Conservation (phyloP, 2,888 invertebrate genomes). For the Synergus laeviventris region DNA sequence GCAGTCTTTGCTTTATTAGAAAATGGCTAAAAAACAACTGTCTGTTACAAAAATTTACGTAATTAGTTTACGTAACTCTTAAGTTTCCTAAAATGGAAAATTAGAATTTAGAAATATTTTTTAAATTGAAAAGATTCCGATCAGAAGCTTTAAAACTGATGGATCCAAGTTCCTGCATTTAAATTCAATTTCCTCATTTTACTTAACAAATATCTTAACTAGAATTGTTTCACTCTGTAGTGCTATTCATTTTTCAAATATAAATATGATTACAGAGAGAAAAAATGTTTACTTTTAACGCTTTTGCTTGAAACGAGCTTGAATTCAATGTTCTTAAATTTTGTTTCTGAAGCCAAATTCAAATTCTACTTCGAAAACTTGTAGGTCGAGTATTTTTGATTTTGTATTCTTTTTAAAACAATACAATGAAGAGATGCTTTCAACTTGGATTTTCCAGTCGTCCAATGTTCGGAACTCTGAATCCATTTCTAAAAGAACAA, state of each 20-base stretch:
- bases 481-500: too few relatives aligned
- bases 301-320: too few relatives aligned
- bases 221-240: too few relatives aligned
- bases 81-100: background rate
- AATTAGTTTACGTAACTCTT: background rate
- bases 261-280: too few relatives aligned
- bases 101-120: background rate
- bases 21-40: background rate
- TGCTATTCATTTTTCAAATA: too few relatives aligned
- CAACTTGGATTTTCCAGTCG: background rate
- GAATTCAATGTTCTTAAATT: background rate
- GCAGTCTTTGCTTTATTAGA: background rate
- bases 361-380: background rate
- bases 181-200: too few relatives aligned
- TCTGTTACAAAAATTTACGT: background rate
- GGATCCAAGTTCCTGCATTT: too few relatives aligned
- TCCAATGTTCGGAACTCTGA: too few relatives aligned
- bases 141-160: too few relatives aligned
- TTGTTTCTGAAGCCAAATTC: background rate
- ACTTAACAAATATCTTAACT: too few relatives aligned
- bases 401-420: background rate
- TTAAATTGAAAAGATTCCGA: background rate
- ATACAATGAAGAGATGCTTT: background rate
- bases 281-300: too few relatives aligned
- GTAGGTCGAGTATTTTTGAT: background rate